Base-by-base conservation (phyloP, 1,140 invertebrate genomes). In the Halictus rubicundus region DNA sequence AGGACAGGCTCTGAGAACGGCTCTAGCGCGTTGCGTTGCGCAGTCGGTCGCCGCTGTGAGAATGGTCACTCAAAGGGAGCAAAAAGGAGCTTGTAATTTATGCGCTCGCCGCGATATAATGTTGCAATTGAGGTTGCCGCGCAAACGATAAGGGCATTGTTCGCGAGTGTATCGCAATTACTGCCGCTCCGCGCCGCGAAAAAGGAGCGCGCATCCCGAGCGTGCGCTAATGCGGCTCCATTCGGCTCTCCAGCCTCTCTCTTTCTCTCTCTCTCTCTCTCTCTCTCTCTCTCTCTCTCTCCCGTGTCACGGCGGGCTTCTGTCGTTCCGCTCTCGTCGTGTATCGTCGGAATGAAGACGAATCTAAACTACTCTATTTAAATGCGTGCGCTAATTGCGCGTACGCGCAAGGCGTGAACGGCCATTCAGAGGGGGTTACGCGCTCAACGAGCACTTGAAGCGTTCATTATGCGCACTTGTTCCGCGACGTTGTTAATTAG, bases 381-480 rank as follows among this genome's bases (percentile, higher is more conserved):
- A 86, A 83, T 86, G 69, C 76, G 69, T 75, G 64, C 80, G 68
- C 69, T 86, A 86, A 86, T 85, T 83, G 84, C 84, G 76, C 72
- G 60, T 82, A 83, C 84, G 72, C 72, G 80, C 76, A 59, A 74
- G 39, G 66, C 70, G 66, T 82, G 78, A 86, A 82, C 61, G 80
- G 69, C 76, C 68, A 86, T 86, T 86, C 80, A 82, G n/a, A n/a
- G 60, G 78, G 71, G 83, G 76, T 85, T 79, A 82, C 80, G 81
- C 76, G 72, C 75, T 63, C 60, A 57, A 85, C 75, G 75, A 86
- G 80, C 68, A 75, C 72, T 86, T 63, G 72, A 73, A 71, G 27
- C 80, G 80, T 86, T 86, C 80, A 86, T 86, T 86, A 86, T 86
- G 64, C 71, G 75, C 64, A 75, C 80, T 86, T 86, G 76, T 86